Base-by-base conservation (phyloP, 1,140 invertebrate genomes). In the Andrena cerasifolii region DNA sequence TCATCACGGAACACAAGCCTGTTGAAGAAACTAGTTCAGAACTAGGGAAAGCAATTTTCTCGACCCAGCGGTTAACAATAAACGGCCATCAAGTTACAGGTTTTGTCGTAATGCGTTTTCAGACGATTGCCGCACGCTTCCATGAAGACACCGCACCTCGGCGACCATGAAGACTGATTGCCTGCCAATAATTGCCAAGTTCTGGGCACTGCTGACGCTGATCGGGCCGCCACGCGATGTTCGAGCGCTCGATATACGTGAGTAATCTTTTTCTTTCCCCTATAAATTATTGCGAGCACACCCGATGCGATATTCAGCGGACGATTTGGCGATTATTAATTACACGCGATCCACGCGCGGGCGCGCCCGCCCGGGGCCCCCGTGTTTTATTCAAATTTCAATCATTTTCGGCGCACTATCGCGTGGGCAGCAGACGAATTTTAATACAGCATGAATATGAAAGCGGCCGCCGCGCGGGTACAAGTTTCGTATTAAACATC, bases 121-220 rank as follows among this genome's bases (percentile, higher is more conserved):
- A 89, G 87, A 62, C 61, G 82, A 84, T 86, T 76, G 82, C 79
- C 86, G 80, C 85, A 84, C 88, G 87, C 80, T 89, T 86, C 87
- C 85, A 87, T 90, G 87, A 91, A 88, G 87, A 84, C 86, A 85
- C 84, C 86, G 73, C 80, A 86, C 74, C 72, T 79, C 82, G 81
- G 72, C 84, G 86, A 90, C 89, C 87, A 91, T 91, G 90, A 89
- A 91, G 87, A 89, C 87, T 86, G 88, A 90, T 89, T 88, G 82
- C 85, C 88, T 84, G 83, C 86, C 87, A 84, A 89, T 85, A 85
- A 85, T 84, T 70, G 83, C 80, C 82, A 86, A 85, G 70, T 73
- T 87, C 68, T 88, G 78, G 62, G 78, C 80, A 14, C 77, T 89
- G 80, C 82, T 90, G 80, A 80, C 84, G 74, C 78, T 90, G 76